phyloP scores from a whole-genome alignment of 2,888 invertebrate genomes.

The Drosophila acutilabella region DNA sequence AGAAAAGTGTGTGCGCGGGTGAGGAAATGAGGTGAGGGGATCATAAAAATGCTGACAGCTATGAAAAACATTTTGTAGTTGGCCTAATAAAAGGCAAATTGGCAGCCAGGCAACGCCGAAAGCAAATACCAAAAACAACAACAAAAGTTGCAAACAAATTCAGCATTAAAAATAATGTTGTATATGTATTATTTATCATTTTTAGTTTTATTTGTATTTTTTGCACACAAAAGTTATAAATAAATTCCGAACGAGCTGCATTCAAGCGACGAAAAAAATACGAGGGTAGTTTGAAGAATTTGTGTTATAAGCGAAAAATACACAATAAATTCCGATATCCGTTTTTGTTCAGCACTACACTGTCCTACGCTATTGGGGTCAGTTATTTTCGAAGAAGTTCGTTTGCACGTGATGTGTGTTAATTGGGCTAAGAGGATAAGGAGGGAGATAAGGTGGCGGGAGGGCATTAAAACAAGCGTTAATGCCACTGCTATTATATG shows the following conservation, averaged over 20 bases:
- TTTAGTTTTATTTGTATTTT: slow-evolving; percentile 28
- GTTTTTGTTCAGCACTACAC: slow-evolving; percentile 18
- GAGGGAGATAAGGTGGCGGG: not conserved
- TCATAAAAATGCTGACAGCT: slow-evolving; percentile 66
- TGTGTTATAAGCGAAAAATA: slow-evolving; percentile 29
- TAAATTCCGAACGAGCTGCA: slow-evolving; percentile 39
- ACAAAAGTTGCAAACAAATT: slow-evolving; percentile 36
- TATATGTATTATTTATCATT: slow-evolving; percentile 61
- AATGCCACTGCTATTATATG: slow-evolving; percentile 37
- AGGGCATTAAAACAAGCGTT: slow-evolving; percentile 29
- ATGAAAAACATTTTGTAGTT: slow-evolving; percentile 54
- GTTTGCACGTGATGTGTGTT: slow-evolving; percentile 53
- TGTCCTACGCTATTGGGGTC: slow-evolving; percentile 39
- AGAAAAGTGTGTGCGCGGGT: not conserved
- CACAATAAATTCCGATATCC: slow-evolving; percentile 38
- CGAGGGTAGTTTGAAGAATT: not conserved
- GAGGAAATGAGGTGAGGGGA: not conserved
- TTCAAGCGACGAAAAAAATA: slow-evolving; percentile 1
- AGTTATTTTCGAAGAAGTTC: slow-evolving; percentile 23
- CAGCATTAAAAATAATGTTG: slow-evolving; percentile 57
- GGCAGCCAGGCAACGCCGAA: slow-evolving; percentile 58
- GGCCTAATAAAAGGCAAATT: slow-evolving; percentile 70
- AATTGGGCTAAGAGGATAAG: slow-evolving; percentile 41
- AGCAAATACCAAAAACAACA: slow-evolving; percentile 24
- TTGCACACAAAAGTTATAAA: slow-evolving; percentile 61